phyloP scores from a whole-genome alignment of 2,113 vertebrate species.

The Aptenodytes patagonicus region DNA sequence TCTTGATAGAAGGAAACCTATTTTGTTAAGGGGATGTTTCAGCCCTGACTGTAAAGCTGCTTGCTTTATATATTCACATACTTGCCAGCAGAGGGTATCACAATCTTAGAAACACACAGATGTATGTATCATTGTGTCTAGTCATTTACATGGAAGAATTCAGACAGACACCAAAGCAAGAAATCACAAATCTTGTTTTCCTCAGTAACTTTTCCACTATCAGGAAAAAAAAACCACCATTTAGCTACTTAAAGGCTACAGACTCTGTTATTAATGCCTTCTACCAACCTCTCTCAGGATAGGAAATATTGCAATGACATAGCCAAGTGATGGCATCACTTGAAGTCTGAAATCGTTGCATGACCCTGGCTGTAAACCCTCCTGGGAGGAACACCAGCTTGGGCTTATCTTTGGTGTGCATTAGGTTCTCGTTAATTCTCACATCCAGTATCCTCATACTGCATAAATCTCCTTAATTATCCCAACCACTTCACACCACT shows the following conservation, averaged over 20 bases:
- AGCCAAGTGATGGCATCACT: background rate
- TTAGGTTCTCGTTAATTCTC: background rate
- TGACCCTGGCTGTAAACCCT: background rate
- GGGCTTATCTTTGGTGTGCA: background rate
- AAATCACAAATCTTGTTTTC: background rate
- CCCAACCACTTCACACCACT: background rate
- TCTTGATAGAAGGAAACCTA: background rate
- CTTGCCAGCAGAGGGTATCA: slow-evolving; percentile 61
- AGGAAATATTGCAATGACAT: background rate
- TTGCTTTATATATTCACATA: background rate
- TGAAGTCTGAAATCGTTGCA: background rate
- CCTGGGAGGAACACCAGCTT: background rate
- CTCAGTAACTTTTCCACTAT: background rate
- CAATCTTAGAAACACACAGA: slow-evolving; percentile 15
- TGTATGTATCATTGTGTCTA: background rate
- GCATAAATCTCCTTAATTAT: background rate
- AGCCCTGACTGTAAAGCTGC: background rate
- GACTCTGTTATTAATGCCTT: background rate
- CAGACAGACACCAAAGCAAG: background rate
- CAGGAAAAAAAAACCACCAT: background rate
- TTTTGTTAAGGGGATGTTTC: background rate
- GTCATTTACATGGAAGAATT: background rate
- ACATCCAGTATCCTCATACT: background rate
- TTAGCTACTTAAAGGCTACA: background rate
- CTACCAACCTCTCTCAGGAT: background rate